Evolutionary conservation across 2,888 invertebrate species (phyloP).

Genomic region (Synanthedon andrenaeformis): DNA sequence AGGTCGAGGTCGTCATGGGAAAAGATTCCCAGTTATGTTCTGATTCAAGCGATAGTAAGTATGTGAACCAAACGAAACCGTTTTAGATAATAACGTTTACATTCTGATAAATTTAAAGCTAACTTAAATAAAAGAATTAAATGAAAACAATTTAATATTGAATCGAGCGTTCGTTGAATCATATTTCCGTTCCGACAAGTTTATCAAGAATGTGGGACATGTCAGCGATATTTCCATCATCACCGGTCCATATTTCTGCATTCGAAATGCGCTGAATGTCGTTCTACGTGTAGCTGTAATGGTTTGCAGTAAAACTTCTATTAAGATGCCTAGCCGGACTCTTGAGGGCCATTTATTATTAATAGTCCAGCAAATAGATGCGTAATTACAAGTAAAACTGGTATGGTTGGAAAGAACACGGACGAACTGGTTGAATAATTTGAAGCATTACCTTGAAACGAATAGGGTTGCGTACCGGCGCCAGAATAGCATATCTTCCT

Average conservation of each 20-base stretch:
- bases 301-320: constrained; percentile 3
- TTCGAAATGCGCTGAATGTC: constrained; percentile 24
- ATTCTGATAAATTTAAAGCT: neutral
- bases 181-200: constrained; percentile 51
- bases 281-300: constrained; percentile 9
- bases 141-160: neutral
- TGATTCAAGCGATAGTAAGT: neutral
- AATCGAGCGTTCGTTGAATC: constrained; percentile 39
- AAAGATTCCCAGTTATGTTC: constrained; percentile 43
- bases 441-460: constrained; percentile 35
- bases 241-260: constrained; percentile 22
- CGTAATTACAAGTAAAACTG: neutral
- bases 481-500: constrained; percentile 28
- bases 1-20: constrained; percentile 61
- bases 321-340: constrained; percentile 5
- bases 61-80: neutral
- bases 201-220: constrained; percentile 56
- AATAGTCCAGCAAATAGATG: neutral
- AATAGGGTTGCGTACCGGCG: constrained; percentile 26
- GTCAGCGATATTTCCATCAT: constrained; percentile 40
- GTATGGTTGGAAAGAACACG: neutral
- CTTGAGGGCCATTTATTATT: neutral
- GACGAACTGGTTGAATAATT: neutral
- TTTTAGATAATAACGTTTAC: neutral
- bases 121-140: neutral